Evolutionary conservation across 2,797 vertebrate species (phyloP).

Genomic region (Anisognathus igniventris): DNA sequence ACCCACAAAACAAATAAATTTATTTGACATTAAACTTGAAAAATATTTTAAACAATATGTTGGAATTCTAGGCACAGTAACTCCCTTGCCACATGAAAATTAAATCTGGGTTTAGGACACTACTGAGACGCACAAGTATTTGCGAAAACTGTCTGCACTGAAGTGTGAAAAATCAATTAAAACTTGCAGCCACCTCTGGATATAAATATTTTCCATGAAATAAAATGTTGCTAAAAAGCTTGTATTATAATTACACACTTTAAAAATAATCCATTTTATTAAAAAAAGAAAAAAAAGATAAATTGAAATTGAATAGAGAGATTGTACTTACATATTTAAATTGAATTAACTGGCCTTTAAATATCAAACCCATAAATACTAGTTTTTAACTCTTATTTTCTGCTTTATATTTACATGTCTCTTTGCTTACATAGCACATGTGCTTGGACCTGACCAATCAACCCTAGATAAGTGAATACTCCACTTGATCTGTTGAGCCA

Average conservation of each 20-base stretch:
- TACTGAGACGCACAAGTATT: not conserved
- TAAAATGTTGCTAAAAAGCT: not conserved
- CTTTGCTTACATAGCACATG: not conserved
- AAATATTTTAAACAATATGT: not conserved
- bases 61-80: constrained; percentile 23
- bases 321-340: not conserved
- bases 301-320: not conserved
- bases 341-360: not conserved
- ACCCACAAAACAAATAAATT: not conserved
- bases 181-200: not conserved
- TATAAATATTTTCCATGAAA: not conserved
- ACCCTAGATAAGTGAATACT: not conserved
- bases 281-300: not conserved
- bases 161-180: constrained; percentile 63
- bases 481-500: not conserved
- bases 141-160: not conserved
- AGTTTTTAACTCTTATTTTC: not conserved
- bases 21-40: not conserved
- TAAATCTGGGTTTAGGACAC: constrained; percentile 31
- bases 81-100: constrained; percentile 4
- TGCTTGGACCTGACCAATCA: not conserved
- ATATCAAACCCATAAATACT: not conserved
- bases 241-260: not conserved
- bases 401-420: not conserved
- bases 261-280: not conserved